phyloP scores from a whole-genome alignment of 2,113 vertebrate species.

The Antidorcas marsupialis region DNA sequence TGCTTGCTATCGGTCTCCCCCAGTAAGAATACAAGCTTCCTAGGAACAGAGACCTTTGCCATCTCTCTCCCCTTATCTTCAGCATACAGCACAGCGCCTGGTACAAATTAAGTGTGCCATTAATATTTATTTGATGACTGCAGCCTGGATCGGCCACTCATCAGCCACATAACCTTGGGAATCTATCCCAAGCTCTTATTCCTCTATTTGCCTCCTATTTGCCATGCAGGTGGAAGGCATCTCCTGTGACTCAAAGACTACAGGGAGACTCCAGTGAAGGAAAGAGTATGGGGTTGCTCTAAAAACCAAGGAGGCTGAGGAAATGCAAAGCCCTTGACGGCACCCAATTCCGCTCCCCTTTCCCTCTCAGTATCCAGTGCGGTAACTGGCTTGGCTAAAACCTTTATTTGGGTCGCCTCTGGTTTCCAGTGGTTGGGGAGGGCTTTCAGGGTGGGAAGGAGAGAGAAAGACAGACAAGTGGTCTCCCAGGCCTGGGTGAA shows the following conservation, averaged over 20 bases:
- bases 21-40: neutral
- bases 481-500: constrained; percentile 54
- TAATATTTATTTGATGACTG: neutral
- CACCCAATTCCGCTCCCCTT: neutral
- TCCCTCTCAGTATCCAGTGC: neutral
- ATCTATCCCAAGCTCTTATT: neutral
- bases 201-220: neutral
- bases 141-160: neutral
- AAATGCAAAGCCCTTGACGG: neutral
- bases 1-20: neutral
- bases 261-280: neutral
- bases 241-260: too few species aligned
- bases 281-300: neutral
- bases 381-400: neutral
- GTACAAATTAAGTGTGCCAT: neutral
- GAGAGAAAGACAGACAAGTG: constrained; percentile 19
- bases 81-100: neutral
- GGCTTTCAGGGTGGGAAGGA: neutral
- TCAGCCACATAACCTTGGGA: neutral
- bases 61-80: neutral
- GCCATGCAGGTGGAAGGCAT: neutral
- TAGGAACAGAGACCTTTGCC: neutral
- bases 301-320: neutral
- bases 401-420: constrained; percentile 54
- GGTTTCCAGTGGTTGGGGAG: constrained; percentile 37